Base-by-base conservation (phyloP, 2,113 vertebrate species). In the Phoxinus phoxinus region DNA sequence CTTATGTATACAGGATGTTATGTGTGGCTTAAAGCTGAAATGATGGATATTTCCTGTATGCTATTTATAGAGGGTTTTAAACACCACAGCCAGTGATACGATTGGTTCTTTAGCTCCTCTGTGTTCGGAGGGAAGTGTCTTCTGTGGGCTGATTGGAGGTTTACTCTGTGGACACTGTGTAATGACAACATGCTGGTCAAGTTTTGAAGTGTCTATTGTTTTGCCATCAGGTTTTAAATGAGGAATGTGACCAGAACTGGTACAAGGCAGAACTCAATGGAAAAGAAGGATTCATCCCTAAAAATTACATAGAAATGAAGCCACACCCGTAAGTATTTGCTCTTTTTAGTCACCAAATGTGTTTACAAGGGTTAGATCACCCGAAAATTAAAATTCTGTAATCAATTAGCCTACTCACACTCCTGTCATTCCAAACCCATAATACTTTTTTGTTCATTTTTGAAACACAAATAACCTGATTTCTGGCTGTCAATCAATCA, bases 271-370 rank as follows among this genome's bases (percentile, higher is more conserved):
- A 97, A 58, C 95, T 96, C 71, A 97, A 96, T 10, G 96, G 97
- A 63, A 97, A 96, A 83, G 97, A 97, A 0, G 96, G 97, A 89
- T 96, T 97, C 90, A 96, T 97, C 87, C 96, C 96, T 90, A 97
- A 97, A 94, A 97, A 97, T 90, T 97, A 97, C 92, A 96, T 97
- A 85, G 96, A 96, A 92, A 96, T 97, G 95, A 97, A 96, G 90
- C 95, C 96, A 81, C 96, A 97, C 88, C 94, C 94, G 96, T 97
- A 94, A 97, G 96, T 96, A 25, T 46, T 21, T 58, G 44, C 32
- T 17, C 5, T 41, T 78, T 48, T 75, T 25, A 30, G 25, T 27
- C 7, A 75, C 3, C 13, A 51, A 75, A 51, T 15, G 30, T 30
- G 4, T 17, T 65, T 1, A 30, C 13, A 11, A 53, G 51, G 51